Percentiles rank a stretch among this genome's conserved stretches.
Evolutionary conservation across 2,113 vertebrate species (phyloP).

Genomic region (Tragelaphus strepsiceros): DNA sequence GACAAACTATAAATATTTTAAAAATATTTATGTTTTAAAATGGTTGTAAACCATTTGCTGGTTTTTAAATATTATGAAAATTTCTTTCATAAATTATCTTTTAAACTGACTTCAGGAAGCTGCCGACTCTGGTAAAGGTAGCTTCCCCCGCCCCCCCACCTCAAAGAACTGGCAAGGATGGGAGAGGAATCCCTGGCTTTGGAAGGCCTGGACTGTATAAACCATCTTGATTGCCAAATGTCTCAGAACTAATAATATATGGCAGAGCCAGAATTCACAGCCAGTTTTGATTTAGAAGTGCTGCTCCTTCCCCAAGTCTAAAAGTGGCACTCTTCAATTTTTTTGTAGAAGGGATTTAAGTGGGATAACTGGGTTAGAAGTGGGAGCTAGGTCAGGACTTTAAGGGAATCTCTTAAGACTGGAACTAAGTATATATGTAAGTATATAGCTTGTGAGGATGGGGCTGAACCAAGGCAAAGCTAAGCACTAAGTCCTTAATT

Average conservation of each 20-base stretch:
- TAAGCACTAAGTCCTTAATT: neutral
- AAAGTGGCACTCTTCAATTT: neutral
- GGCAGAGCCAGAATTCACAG: neutral
- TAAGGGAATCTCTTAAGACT: neutral
- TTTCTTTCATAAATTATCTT: neutral
- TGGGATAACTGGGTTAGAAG: neutral
- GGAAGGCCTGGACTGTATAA: neutral
- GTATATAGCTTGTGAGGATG: neutral
- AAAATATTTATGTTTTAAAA: neutral
- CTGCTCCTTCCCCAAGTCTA: neutral
- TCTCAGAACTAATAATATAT: neutral
- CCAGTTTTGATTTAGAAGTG: neutral
- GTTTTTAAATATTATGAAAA: neutral
- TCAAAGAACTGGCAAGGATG: neutral
- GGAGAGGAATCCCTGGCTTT: neutral
- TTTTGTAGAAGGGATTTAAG: neutral
- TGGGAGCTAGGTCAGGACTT: neutral
- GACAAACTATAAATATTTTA: neutral
- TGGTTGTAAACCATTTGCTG: neutral
- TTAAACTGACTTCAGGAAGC: neutral
- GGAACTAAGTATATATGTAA: neutral
- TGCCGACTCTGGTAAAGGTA: neutral
- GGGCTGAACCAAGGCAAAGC: neutral
- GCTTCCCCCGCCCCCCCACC: no score
- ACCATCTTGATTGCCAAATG: neutral